A percentile compares a stretch with the other conserved stretches of the same genome.
Evolutionary conservation across 2,113 vertebrate genomes (phyloP).

Genomic region (Bombycilla garrulus): DNA sequence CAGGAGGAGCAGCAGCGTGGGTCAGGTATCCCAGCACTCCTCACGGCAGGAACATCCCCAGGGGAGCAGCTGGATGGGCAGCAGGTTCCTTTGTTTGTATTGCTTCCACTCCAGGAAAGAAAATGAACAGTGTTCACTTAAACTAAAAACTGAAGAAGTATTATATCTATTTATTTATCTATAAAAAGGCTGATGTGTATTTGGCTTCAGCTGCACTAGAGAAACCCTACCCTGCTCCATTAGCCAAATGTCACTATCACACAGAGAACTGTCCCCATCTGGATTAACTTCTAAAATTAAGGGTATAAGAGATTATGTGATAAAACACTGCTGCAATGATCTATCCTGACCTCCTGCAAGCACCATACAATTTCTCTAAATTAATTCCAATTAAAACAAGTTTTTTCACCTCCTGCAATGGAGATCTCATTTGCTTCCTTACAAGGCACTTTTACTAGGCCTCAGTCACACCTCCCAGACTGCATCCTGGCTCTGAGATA

Average conservation of each 20-base stretch:
- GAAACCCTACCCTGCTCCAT: neutral
- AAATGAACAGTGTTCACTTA: neutral
- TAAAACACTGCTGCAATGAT: neutral
- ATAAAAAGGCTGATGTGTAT: neutral
- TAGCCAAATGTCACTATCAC: neutral
- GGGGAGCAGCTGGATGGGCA: neutral
- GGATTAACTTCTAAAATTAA: neutral
- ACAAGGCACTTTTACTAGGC: neutral
- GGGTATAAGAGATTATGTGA: neutral
- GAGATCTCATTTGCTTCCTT: neutral
- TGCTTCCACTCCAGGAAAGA: neutral
- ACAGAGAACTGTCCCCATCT: neutral
- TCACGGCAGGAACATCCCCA: neutral
- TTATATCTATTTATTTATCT: too few relatives aligned
- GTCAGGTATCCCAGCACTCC: neutral
- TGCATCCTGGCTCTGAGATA: neutral
- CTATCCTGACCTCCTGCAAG: neutral
- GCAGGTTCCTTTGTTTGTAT: neutral
- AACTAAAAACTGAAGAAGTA: neutral
- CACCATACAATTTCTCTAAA: neutral
- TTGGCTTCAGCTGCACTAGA: neutral
- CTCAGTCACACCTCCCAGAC: neutral
- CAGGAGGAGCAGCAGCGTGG: rapidly evolving
- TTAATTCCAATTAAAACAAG: neutral
- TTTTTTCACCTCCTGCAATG: neutral